Conservation (phyloP, 2,888 invertebrate genomes). For the Meliscaeva auricollis region DNA sequence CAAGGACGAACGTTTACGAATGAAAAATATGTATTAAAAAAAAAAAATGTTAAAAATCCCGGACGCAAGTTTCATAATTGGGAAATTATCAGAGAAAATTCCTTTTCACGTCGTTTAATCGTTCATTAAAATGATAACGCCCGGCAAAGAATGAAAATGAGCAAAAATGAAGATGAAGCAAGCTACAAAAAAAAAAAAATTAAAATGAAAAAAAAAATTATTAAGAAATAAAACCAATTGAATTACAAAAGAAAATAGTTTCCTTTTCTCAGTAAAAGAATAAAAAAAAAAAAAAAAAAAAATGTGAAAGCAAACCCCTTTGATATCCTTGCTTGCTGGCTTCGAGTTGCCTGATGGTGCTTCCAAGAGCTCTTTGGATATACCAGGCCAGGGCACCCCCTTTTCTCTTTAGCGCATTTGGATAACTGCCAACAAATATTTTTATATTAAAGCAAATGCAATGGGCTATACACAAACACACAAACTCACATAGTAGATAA, state of each 20-base stretch:
- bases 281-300: neutral
- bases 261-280: slow-evolving; percentile 20
- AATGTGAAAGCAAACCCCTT: slow-evolving; percentile 36
- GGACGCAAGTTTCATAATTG: slow-evolving; percentile 72
- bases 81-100: slow-evolving; percentile 74
- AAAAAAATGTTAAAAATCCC: slow-evolving; percentile 17
- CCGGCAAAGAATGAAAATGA: slow-evolving; percentile 33
- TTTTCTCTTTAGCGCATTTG: slow-evolving; percentile 66
- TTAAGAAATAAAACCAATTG: slow-evolving; percentile 37
- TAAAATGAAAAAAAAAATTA: slow-evolving; percentile 32
- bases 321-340: slow-evolving; percentile 47
- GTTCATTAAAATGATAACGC: slow-evolving; percentile 73
- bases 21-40: neutral
- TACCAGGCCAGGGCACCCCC: slow-evolving; percentile 9
- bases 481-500: neutral
- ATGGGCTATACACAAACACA: neutral
- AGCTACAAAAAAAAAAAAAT: slow-evolving; percentile 28
- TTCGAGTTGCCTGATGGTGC: slow-evolving; percentile 16
- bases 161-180: slow-evolving; percentile 27
- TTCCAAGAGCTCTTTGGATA: slow-evolving; percentile 24
- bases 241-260: slow-evolving; percentile 73
- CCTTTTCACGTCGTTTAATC: slow-evolving; percentile 74
- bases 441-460: slow-evolving; percentile 58
- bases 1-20: neutral
- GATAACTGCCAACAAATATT: slow-evolving; percentile 72